Percentiles rank a stretch among this genome's conserved stretches.
These are phyloP conservation scores for Colossoma macropomum DNA, from an alignment of 2,113 vertebrate genomes.

Conservation along the genomic window DNA sequence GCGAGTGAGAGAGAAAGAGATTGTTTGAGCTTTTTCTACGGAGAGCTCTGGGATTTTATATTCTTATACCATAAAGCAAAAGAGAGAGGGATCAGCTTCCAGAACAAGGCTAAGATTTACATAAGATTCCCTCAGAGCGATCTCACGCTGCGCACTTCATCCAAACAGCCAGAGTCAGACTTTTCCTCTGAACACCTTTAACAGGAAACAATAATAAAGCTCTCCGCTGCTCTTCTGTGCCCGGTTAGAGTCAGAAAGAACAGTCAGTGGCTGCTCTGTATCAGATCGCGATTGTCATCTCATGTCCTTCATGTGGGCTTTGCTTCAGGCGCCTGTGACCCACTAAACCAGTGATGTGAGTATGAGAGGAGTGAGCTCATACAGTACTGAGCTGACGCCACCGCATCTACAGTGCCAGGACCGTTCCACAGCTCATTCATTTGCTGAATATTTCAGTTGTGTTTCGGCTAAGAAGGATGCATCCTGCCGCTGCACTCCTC, in stretches of 20 bases:
- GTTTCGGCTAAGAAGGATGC: no score
- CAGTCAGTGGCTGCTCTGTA: slow-evolving; percentile 21
- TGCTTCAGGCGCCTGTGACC: slow-evolving; percentile 46
- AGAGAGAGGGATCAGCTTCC: slow-evolving; percentile 35
- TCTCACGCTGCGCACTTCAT: neutral
- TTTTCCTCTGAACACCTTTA: slow-evolving; percentile 16
- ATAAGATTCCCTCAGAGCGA: slow-evolving; percentile 10
- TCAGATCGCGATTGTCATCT: slow-evolving; percentile 42
- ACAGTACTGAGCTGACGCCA: neutral
- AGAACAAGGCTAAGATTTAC: slow-evolving; percentile 46
- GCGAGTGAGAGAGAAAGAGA: neutral
- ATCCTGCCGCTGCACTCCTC: no score
- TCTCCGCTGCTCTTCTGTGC: neutral
- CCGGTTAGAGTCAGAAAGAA: neutral
- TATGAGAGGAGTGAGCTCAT: slow-evolving; percentile 10
- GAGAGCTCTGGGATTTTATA: slow-evolving; percentile 40
- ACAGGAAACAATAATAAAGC: slow-evolving; percentile 25
- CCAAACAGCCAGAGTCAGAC: neutral
- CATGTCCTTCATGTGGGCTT: slow-evolving; percentile 32
- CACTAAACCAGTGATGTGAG: slow-evolving; percentile 48
- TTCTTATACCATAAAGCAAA: slow-evolving; percentile 32
- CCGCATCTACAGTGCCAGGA: neutral
- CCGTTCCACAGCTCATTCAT: no score
- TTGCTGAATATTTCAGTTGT: no score
- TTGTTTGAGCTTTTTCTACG: slow-evolving; percentile 5